These are phyloP conservation scores for Aptenodytes forsteri DNA, from an alignment of 2,113 vertebrate species.

Conservation along the genomic window DNA sequence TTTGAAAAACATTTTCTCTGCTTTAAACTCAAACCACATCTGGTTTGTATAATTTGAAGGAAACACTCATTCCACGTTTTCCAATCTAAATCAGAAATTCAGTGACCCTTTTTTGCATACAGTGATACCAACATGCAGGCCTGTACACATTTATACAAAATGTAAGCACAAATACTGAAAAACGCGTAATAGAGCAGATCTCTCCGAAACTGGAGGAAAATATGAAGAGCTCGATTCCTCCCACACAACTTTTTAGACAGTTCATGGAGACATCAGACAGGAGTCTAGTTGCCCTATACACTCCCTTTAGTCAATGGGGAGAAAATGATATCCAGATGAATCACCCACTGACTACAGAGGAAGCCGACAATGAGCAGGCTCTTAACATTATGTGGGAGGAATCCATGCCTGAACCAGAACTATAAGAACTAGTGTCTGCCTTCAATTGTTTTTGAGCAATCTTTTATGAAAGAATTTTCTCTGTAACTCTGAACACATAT, in stretches of 20 bases:
- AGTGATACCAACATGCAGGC: not conserved
- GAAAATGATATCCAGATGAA: constrained; percentile 61
- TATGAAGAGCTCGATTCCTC: not conserved
- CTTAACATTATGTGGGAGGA: constrained; percentile 20
- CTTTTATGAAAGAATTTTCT: not conserved
- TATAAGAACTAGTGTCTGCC: not conserved
- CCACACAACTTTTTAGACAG: constrained; percentile 3
- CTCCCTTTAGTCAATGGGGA: constrained; percentile 18
- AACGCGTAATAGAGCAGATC: not conserved
- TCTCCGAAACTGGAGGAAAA: not conserved
- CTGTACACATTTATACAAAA: not conserved
- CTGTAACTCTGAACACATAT: not conserved
- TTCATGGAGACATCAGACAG: constrained; percentile 20
- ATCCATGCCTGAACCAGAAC: not conserved
- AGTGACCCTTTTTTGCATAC: not conserved
- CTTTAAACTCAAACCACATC: constrained; percentile 27
- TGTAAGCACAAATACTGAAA: not conserved
- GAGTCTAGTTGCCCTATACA: not conserved
- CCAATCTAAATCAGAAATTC: constrained; percentile 12
- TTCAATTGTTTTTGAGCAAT: not conserved
- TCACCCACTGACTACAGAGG: constrained; percentile 13
- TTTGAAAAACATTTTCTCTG: not conserved
- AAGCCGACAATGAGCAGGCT: not conserved
- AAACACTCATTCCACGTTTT: constrained; percentile 20
- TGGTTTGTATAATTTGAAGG: constrained; percentile 10